These are phyloP conservation scores for Atherinomorus stipes DNA, from an alignment of 2,113 vertebrate species.

Conservation along the genomic window DNA sequence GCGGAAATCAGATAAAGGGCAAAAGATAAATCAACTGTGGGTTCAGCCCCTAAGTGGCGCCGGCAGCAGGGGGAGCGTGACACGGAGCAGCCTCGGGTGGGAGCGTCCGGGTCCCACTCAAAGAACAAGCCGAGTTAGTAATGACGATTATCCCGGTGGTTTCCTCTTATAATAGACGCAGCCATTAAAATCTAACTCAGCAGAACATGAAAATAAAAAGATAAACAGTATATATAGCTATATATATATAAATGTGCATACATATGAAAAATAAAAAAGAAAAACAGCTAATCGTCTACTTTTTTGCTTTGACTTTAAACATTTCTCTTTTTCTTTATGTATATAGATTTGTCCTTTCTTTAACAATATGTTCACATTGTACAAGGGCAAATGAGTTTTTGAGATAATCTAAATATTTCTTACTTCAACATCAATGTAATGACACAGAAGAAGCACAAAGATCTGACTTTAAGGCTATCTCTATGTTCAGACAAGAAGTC, in stretches of 20 bases:
- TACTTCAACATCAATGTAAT: conserved; percentile 43
- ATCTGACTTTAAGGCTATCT: conserved; percentile 59
- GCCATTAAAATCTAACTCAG: conserved; percentile 31
- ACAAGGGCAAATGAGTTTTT: conserved; percentile 66
- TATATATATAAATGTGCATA: conserved; percentile 23
- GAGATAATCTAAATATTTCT: conserved; percentile 55
- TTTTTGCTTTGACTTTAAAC: conserved; percentile 55
- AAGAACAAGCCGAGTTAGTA: conserved; percentile 38
- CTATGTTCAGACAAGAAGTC: conserved; percentile 36
- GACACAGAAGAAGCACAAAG: conserved; percentile 55
- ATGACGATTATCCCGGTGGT: conserved; percentile 1
- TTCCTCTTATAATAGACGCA: conserved; percentile 18
- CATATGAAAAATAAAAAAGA: conserved; percentile 29
- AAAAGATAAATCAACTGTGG: conserved; percentile 58
- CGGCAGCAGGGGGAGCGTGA: neutral
- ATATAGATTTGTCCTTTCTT: conserved; percentile 71
- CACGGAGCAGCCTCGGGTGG: conserved; percentile 46
- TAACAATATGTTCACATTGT: conserved; percentile 69
- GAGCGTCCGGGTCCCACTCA: conserved; percentile 34
- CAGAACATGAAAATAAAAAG: conserved; percentile 75
- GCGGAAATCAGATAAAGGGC: conserved; percentile 58
- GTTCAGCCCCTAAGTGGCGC: conserved; percentile 7
- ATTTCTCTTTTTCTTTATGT: conserved; percentile 56
- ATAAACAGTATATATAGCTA: conserved; percentile 32
- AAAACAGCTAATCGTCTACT: conserved; percentile 53